Conservation (phyloP, 2,113 vertebrate genomes). For the Panthera uncia region DNA sequence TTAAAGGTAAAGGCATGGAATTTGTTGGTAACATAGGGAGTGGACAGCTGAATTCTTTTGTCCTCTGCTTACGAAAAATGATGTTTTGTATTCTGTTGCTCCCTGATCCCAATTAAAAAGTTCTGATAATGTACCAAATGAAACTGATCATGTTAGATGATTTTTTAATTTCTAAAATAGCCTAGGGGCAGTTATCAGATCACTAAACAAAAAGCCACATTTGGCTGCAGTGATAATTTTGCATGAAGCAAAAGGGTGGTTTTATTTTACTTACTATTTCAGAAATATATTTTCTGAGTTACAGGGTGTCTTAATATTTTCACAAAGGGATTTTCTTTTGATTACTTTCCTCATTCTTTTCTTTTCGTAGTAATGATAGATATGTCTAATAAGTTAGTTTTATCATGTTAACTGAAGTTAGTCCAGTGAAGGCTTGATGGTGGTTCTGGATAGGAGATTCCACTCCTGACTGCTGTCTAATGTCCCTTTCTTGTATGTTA, state of each 20-base stretch:
- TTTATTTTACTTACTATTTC: neutral
- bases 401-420: neutral
- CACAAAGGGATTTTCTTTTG: neutral
- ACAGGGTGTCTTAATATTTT: neutral
- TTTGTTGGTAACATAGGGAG: neutral
- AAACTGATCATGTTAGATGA: neutral
- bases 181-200: neutral
- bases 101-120: neutral
- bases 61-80: neutral
- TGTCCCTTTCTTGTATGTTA: neutral
- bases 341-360: neutral
- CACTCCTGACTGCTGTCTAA: neutral
- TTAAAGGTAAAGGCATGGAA: neutral
- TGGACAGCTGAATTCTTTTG: neutral
- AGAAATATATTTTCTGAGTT: neutral
- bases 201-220: neutral
- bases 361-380: neutral
- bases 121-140: neutral
- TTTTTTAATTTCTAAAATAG: constrained; percentile 12
- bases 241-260: neutral
- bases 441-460: neutral
- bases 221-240: neutral
- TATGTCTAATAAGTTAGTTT: neutral
- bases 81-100: neutral
- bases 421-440: neutral